phyloP scores from a whole-genome alignment of 2,888 invertebrate genomes.

The Sinotaia quadrata region DNA sequence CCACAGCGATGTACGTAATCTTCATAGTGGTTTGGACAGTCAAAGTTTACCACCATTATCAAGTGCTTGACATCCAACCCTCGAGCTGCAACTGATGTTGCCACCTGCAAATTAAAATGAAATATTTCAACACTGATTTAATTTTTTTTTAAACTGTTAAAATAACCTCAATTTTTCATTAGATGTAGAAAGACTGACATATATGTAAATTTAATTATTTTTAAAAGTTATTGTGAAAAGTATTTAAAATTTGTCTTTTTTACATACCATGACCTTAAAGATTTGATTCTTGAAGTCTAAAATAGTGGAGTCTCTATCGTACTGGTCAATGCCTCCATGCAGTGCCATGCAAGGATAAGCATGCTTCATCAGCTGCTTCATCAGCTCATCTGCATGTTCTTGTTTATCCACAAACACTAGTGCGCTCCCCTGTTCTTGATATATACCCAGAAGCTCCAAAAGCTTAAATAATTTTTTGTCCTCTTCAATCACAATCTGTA shows the following conservation, averaged over 20 bases:
- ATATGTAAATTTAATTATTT: not conserved
- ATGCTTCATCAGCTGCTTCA: constrained; percentile 94
- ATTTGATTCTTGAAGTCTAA: constrained; percentile 96
- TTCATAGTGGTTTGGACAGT: constrained; percentile 99
- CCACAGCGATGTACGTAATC: constrained; percentile 99
- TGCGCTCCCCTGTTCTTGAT: constrained; percentile 92
- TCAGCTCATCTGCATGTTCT: constrained; percentile 90
- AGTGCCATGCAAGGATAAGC: constrained; percentile 97
- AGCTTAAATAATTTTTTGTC: constrained; percentile 98
- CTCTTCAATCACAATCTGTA: constrained; percentile 84
- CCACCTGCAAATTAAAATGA: constrained; percentile 76
- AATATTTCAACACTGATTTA: not conserved
- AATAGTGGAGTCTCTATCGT: constrained; percentile 98
- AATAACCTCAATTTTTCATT: not conserved
- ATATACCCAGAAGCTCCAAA: constrained; percentile 94
- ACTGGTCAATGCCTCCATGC: constrained; percentile 99
- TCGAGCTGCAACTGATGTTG: constrained; percentile 97
- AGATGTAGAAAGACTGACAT: not conserved
- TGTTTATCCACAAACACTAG: constrained; percentile 99
- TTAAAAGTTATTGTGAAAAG: not conserved
- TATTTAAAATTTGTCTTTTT: not conserved
- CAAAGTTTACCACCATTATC: constrained; percentile 97
- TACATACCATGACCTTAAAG: constrained; percentile 83
- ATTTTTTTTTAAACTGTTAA: not conserved
- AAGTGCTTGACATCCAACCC: constrained; percentile 99